Evolutionary conservation across 1,140 invertebrate species (phyloP).

Genomic region (Drosophila lacertosa): DNA sequence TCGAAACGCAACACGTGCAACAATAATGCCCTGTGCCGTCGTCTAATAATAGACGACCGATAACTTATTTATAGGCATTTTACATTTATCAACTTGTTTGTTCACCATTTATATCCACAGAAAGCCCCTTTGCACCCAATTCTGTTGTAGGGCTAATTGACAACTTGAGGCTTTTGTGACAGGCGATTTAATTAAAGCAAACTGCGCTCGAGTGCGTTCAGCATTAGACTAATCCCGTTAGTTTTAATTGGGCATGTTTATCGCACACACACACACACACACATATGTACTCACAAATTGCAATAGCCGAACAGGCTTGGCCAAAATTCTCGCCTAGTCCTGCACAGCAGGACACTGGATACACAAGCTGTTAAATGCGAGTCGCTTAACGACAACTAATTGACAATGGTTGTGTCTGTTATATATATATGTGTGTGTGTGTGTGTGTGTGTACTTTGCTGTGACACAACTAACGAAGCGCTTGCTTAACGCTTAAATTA

Average conservation of each 20-base stretch:
- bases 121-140: not conserved
- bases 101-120: slow-evolving; percentile 2
- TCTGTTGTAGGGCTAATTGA: slow-evolving; percentile 57
- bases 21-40: slow-evolving; percentile 14
- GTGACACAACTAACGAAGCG: slow-evolving; percentile 14
- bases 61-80: slow-evolving; percentile 48
- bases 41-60: slow-evolving; percentile 32
- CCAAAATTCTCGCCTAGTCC: slow-evolving; percentile 58
- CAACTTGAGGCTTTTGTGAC: slow-evolving; percentile 65
- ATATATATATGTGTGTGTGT: slow-evolving; percentile 6
- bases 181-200: slow-evolving; percentile 69
- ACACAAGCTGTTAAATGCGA: slow-evolving; percentile 46
- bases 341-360: slow-evolving; percentile 53
- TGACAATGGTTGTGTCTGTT: slow-evolving; percentile 51
- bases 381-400: slow-evolving; percentile 69
- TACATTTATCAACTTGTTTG: slow-evolving; percentile 34
- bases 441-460: slow-evolving; percentile 2
- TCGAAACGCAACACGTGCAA: slow-evolving; percentile 47
- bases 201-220: slow-evolving; percentile 69
- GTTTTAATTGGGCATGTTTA: slow-evolving; percentile 78
- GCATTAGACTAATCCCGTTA: slow-evolving; percentile 68
- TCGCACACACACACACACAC: slow-evolving; percentile 48
- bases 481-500: slow-evolving; percentile 75
- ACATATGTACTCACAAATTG: slow-evolving; percentile 34
- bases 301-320: slow-evolving; percentile 34